phyloP scores from a whole-genome alignment of 2,113 vertebrate species.

The Meles meles region DNA sequence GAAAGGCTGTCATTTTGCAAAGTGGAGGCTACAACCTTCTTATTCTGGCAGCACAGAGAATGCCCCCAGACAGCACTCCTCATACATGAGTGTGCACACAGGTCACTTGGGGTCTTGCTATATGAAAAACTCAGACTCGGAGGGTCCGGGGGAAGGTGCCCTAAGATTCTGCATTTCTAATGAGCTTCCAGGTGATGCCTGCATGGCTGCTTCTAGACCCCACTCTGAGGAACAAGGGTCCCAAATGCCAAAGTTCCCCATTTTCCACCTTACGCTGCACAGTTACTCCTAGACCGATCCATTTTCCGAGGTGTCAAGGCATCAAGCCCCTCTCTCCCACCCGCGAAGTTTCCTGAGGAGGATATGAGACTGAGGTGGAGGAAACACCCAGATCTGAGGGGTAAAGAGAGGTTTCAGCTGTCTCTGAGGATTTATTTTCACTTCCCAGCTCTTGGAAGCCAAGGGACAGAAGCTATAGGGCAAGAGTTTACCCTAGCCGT shows the following conservation, averaged over 20 bases:
- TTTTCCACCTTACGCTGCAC: not conserved
- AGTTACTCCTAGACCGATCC: no score
- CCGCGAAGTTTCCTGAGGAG: not conserved
- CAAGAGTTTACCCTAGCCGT: not conserved
- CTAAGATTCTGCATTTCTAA: not conserved
- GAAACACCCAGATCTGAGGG: not conserved
- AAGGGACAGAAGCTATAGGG: not conserved
- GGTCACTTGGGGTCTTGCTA: not conserved
- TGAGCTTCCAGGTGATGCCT: not conserved
- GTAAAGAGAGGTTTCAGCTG: not conserved
- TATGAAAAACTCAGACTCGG: not conserved
- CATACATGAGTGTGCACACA: accelerated
- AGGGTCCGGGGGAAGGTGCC: not conserved
- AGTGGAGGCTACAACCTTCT: not conserved
- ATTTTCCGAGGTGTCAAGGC: not conserved
- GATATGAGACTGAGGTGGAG: not conserved
- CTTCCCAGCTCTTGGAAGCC: not conserved
- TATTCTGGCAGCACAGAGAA: not conserved
- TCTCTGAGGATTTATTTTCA: not conserved
- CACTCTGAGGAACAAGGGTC: not conserved
- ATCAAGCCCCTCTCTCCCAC: not conserved
- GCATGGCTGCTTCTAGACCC: not conserved
- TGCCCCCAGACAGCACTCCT: not conserved
- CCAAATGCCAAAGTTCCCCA: not conserved
- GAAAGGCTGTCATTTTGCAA: not conserved